These are phyloP conservation scores for Leucopsar rothschildi DNA, from an alignment of 2,113 vertebrate species.

Conservation along the genomic window DNA sequence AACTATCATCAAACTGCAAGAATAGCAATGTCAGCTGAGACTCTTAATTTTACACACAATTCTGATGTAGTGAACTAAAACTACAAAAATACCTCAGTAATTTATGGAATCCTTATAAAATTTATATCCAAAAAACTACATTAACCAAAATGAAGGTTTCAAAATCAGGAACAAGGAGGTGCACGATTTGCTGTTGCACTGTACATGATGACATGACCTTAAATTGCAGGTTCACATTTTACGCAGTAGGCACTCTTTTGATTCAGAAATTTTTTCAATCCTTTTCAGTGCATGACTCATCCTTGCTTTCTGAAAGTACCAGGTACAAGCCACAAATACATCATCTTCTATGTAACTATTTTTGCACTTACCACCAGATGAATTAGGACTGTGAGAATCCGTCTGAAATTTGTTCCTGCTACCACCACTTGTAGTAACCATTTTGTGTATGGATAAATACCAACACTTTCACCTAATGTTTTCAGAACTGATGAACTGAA, in stretches of 20 bases:
- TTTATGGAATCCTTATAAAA: background rate
- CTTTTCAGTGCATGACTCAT: background rate
- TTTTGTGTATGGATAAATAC: background rate
- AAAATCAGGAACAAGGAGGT: background rate
- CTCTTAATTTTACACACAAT: background rate
- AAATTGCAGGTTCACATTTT: background rate
- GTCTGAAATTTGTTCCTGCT: background rate
- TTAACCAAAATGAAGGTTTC: background rate
- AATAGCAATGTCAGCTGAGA: background rate
- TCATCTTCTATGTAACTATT: background rate
- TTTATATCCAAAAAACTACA: background rate
- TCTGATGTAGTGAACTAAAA: background rate
- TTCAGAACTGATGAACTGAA: background rate
- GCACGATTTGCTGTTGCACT: accelerated
- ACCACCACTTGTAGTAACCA: background rate
- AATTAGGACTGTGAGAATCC: background rate
- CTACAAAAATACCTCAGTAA: background rate
- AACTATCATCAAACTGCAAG: background rate
- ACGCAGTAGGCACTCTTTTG: background rate
- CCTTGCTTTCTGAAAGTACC: background rate
- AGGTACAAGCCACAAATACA: background rate
- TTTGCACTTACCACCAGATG: background rate
- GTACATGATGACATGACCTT: background rate
- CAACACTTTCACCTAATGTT: background rate
- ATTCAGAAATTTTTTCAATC: background rate